phyloP scores from a whole-genome alignment of 2,113 vertebrate species.

The Morone saxatilis region DNA sequence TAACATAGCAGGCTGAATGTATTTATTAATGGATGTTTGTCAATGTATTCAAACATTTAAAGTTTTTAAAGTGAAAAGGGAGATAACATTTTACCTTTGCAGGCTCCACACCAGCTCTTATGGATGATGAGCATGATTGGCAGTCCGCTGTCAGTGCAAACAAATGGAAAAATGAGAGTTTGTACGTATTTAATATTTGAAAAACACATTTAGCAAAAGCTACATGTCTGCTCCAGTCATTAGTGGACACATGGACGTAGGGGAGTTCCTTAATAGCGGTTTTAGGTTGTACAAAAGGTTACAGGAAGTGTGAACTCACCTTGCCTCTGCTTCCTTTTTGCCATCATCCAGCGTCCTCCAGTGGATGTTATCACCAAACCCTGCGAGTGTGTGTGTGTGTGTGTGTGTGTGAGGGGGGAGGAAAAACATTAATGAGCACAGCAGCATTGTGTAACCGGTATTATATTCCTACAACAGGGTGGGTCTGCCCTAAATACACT shows the following conservation, averaged over 20 bases:
- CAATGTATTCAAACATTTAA: background rate
- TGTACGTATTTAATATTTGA: background rate
- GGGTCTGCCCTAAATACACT: slow-evolving; percentile 49
- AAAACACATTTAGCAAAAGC: background rate
- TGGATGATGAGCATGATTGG: slow-evolving; percentile 97
- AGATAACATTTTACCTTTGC: slow-evolving; percentile 89
- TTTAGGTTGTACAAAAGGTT: background rate
- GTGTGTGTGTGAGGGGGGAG: slow-evolving; percentile 8
- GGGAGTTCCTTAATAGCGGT: background rate
- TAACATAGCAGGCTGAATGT: background rate
- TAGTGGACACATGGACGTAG: background rate
- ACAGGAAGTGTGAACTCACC: slow-evolving; percentile 81
- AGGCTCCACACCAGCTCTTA: slow-evolving; percentile 98
- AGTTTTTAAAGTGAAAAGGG: background rate
- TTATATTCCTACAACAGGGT: slow-evolving; percentile 44
- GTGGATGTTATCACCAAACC: slow-evolving; percentile 97
- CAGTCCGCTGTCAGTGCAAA: slow-evolving; percentile 88
- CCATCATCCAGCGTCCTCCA: slow-evolving; percentile 97
- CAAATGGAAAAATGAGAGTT: background rate
- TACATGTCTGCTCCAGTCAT: background rate
- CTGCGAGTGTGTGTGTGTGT: slow-evolving; percentile 72
- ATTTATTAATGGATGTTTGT: background rate
- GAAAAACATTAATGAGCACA: slow-evolving; percentile 28
- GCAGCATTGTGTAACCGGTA: background rate
- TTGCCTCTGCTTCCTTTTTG: slow-evolving; percentile 95